Conservation (phyloP, 2,888 invertebrate species). For the Hirudinaria manillensis region DNA sequence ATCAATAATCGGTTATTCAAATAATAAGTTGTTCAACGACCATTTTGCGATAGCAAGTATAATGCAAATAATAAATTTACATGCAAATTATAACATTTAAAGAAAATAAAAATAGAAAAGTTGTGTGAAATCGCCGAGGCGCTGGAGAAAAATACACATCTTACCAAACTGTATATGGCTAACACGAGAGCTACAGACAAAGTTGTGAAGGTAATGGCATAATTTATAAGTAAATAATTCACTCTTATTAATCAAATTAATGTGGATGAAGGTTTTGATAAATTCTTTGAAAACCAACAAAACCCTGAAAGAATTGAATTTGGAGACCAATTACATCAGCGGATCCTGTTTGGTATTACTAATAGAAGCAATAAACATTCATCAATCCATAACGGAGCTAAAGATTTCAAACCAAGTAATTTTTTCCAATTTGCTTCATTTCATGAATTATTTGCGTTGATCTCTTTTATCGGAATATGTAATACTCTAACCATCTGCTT, state of each 20-base stretch:
- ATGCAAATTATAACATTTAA: constrained; percentile 49
- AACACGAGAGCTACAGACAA: constrained; percentile 89
- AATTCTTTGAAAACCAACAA: constrained; percentile 63
- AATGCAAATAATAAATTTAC: not conserved
- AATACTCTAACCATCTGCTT: too few relatives aligned
- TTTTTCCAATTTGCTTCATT: not conserved
- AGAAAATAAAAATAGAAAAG: constrained; percentile 95
- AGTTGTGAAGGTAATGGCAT: constrained; percentile 62
- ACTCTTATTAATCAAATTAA: not conserved
- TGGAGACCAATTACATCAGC: constrained; percentile 94
- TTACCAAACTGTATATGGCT: constrained; percentile 83
- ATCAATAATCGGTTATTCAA: not conserved
- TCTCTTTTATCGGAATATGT: not conserved
- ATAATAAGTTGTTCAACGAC: not conserved
- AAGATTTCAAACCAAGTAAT: constrained; percentile 90
- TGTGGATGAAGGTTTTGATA: constrained; percentile 45
- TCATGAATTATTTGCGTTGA: not conserved
- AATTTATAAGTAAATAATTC: not conserved
- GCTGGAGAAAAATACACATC: constrained; percentile 78
- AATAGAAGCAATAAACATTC: constrained; percentile 76
- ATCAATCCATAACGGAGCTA: constrained; percentile 84
- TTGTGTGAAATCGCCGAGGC: constrained; percentile 76
- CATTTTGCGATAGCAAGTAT: not conserved
- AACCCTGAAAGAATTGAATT: constrained; percentile 61
- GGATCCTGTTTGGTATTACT: constrained; percentile 79